phyloP scores from a whole-genome alignment of 2,113 vertebrate species.

The Coptodon bakossiorum region DNA sequence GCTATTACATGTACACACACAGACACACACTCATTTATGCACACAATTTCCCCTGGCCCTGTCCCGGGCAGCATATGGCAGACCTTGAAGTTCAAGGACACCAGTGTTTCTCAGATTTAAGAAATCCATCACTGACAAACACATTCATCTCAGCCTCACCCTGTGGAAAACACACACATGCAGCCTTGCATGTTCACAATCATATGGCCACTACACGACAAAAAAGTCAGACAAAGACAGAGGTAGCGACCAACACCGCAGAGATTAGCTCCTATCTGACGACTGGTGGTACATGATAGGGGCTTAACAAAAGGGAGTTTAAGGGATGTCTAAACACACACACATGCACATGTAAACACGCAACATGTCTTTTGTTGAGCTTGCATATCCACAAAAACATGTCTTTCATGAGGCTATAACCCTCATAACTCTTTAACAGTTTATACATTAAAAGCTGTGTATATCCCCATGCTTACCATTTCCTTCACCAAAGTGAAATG shows the following conservation, averaged over 20 bases:
- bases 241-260: not conserved
- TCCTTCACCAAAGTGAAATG: not conserved
- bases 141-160: constrained; percentile 43
- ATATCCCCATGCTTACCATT: constrained; percentile 10
- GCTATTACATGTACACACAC: not conserved
- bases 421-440: not conserved
- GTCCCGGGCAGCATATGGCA: constrained; percentile 57
- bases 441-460: not conserved
- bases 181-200: not conserved
- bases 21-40: constrained; percentile 4
- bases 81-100: constrained; percentile 70
- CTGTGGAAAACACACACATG: not conserved
- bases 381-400: not conserved
- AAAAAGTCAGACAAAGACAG: not conserved
- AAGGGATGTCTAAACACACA: not conserved
- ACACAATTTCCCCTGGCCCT: constrained; percentile 32
- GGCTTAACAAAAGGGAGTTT: not conserved
- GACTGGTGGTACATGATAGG: not conserved
- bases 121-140: constrained; percentile 68
- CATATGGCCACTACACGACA: not conserved
- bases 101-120: constrained; percentile 54
- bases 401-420: not conserved
- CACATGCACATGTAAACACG: not conserved
- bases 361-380: not conserved
- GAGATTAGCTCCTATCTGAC: not conserved